phyloP scores from a whole-genome alignment of 2,113 vertebrate genomes.

The Oncorhynchus gorbuscha region DNA sequence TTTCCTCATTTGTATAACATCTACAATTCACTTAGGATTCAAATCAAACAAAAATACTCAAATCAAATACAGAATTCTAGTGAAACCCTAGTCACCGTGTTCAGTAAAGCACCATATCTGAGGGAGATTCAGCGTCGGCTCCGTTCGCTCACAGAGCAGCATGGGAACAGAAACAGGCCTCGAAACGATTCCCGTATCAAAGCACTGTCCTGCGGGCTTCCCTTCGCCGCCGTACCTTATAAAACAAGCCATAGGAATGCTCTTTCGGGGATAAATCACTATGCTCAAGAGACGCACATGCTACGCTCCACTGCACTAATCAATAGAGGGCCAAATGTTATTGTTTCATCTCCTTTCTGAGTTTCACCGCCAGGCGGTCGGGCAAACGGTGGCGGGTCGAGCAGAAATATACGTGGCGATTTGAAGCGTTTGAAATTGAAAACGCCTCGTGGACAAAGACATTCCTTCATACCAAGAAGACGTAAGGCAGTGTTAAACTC shows the following conservation, averaged over 20 bases:
- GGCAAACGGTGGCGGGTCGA: constrained; percentile 34
- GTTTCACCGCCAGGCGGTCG: constrained; percentile 51
- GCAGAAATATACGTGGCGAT: constrained; percentile 19
- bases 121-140: constrained; percentile 34
- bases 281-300: constrained; percentile 73
- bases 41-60: constrained; percentile 16
- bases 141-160: constrained; percentile 40
- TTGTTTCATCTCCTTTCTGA: constrained; percentile 71
- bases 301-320: constrained; percentile 68
- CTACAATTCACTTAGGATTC: constrained; percentile 52
- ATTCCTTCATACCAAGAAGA: constrained; percentile 16
- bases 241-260: constrained; percentile 56
- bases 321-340: constrained; percentile 73
- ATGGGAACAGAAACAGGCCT: constrained; percentile 49
- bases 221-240: constrained; percentile 33
- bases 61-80: constrained; percentile 25
- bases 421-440: not conserved
- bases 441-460: not conserved
- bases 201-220: constrained; percentile 49
- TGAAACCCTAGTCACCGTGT: constrained; percentile 11
- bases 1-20: constrained; percentile 50
- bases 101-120: constrained; percentile 38
- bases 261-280: constrained; percentile 71
- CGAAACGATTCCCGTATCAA: constrained; percentile 62
- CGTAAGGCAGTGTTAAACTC: constrained; percentile 19